These are phyloP conservation scores for Drosophila testacea DNA, from an alignment of 2,888 invertebrate genomes.

Conservation along the genomic window DNA sequence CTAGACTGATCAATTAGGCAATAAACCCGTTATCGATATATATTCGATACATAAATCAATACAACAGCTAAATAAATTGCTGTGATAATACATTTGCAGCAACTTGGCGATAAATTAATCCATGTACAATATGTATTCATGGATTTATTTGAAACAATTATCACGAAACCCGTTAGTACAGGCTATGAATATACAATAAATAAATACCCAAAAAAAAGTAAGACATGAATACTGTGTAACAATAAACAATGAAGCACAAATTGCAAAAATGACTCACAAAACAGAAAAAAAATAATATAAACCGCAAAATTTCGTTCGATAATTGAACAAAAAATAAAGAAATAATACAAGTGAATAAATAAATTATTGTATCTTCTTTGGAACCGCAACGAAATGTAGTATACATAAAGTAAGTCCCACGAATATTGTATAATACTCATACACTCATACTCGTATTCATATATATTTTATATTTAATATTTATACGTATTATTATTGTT, in stretches of 20 bases:
- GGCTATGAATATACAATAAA: constrained; percentile 22
- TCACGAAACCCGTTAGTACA: constrained; percentile 16
- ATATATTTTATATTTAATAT: not conserved
- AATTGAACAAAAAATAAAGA: constrained; percentile 13
- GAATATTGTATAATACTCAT: constrained; percentile 42
- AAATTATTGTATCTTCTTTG: constrained; percentile 41
- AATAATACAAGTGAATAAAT: constrained; percentile 10
- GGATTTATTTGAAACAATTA: constrained; percentile 17
- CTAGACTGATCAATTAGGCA: not conserved
- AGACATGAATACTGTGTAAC: constrained; percentile 26
- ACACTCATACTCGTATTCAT: constrained; percentile 2
- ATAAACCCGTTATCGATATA: constrained; percentile 16
- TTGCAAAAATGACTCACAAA: constrained; percentile 43
- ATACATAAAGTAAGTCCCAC: constrained; percentile 12
- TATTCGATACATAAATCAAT: constrained; percentile 12
- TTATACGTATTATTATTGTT: constrained; percentile 7
- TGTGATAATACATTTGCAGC: constrained; percentile 5
- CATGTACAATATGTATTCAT: constrained; percentile 16
- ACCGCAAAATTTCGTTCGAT: constrained; percentile 43
- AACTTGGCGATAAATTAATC: constrained; percentile 23
- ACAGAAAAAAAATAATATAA: constrained; percentile 10
- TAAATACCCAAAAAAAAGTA: constrained; percentile 16
- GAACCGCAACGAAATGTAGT: constrained; percentile 30
- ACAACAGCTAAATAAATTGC: constrained; percentile 19
- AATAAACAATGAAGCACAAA: constrained; percentile 40